Percentiles rank a stretch among this genome's conserved stretches.
Conservation (phyloP, 2,797 vertebrate species). For the Halcyon smyrnensis region DNA sequence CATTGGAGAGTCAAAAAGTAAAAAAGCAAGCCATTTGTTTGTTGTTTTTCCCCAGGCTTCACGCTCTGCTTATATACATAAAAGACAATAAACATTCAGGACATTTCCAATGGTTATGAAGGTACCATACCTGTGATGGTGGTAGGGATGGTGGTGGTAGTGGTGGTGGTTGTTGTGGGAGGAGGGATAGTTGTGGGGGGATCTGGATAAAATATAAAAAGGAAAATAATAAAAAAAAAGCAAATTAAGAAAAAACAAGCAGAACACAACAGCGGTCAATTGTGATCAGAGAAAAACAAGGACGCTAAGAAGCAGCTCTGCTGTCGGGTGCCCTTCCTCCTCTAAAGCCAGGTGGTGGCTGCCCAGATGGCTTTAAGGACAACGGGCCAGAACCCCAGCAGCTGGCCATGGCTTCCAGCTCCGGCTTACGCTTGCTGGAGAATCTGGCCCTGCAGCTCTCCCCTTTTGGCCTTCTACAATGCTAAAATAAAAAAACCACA, state of each 20-base stretch:
- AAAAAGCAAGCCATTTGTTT: background rate
- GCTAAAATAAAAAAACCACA: slow-evolving; percentile 26
- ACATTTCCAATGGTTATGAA: slow-evolving; percentile 82
- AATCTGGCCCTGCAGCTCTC: background rate
- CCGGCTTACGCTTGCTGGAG: background rate
- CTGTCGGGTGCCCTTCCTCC: background rate
- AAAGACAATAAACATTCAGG: slow-evolving; percentile 78
- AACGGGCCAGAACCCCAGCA: background rate
- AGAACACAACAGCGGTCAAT: slow-evolving; percentile 81
- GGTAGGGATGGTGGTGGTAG: slow-evolving; percentile 90
- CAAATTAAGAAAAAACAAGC: slow-evolving; percentile 83
- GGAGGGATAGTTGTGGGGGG: slow-evolving; percentile 97
- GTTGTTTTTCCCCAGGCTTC: slow-evolving; percentile 47
- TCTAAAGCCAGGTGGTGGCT: background rate
- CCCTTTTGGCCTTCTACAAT: background rate
- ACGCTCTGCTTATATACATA: slow-evolving; percentile 63
- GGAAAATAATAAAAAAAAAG: slow-evolving; percentile 84
- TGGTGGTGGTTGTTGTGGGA: slow-evolving; percentile 89
- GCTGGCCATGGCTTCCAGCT: background rate
- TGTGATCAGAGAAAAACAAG: slow-evolving; percentile 72
- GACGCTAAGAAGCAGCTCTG: slow-evolving; percentile 57
- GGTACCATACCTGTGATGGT: slow-evolving; percentile 96
- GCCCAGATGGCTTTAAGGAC: background rate
- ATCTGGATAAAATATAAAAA: slow-evolving; percentile 99
- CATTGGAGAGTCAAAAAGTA: background rate